A percentile compares a stretch with the other conserved stretches of the same genome.
These are phyloP conservation scores for Eumacrocentrus americanus DNA, from an alignment of 2,888 invertebrate species.

Conservation along the genomic window DNA sequence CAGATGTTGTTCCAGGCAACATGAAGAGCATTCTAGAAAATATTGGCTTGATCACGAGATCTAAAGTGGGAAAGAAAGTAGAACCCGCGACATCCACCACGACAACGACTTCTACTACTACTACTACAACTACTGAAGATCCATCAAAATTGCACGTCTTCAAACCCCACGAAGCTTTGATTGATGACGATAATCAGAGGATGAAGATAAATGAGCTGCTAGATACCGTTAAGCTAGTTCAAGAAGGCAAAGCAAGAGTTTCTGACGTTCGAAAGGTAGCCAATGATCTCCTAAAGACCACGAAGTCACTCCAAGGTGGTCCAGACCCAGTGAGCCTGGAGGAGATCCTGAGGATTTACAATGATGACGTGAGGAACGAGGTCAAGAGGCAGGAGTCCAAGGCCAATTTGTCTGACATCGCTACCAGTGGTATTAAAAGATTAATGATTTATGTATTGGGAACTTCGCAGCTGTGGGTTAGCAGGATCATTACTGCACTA, in stretches of 20 bases:
- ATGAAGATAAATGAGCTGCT: conserved; percentile 58
- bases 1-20: conserved; percentile 53
- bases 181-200: conserved; percentile 63
- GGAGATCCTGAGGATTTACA: conserved; percentile 52
- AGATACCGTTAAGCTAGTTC: conserved; percentile 54
- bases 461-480: conserved; percentile 46
- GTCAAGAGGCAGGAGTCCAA: conserved; percentile 54
- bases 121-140: conserved; percentile 7
- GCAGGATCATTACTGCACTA: conserved; percentile 46
- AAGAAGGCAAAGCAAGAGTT: conserved; percentile 53
- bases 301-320: conserved; percentile 50
- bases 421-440: conserved; percentile 51
- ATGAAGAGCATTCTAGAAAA: conserved; percentile 60
- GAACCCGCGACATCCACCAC: conserved; percentile 1
- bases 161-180: conserved; percentile 54
- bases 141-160: conserved; percentile 54
- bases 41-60: conserved; percentile 53
- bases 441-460: conserved; percentile 49
- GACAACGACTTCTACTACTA: background rate
- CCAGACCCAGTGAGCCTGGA: conserved; percentile 56
- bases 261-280: conserved; percentile 50
- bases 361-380: conserved; percentile 56
- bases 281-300: conserved; percentile 46
- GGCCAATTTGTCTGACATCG: conserved; percentile 28
- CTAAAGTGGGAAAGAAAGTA: conserved; percentile 9